Evolutionary conservation across 2,113 vertebrate genomes (phyloP), one percentile per base, ranked within the genome.

Genomic region (Xyrauchen texanus): DNA sequence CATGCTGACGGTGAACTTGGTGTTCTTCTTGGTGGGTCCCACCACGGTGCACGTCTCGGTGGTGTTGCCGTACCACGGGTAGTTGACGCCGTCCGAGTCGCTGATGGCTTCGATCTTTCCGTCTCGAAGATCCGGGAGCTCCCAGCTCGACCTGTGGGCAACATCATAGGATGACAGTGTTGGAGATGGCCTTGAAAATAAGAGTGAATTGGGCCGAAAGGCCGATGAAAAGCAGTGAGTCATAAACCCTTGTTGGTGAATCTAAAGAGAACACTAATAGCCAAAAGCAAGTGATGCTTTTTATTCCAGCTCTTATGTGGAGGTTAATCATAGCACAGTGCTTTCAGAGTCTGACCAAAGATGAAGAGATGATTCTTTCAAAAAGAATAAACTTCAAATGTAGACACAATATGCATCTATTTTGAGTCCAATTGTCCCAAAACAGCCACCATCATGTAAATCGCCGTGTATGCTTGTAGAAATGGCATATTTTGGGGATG

Each of bases 21-120:
- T 95, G 81, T 97, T 95, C 81, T 94, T 95, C 90, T 93, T 97
- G 61, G 96, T 98, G 85, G 98, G 97, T 4, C 97, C 97, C 58
- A 94, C 93, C 0, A 99, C 87, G 51, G 95, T 98, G 93, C 93
- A 97, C 2, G 97, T 99, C 87, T 99, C 97, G 0, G 96, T 99
- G 47, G 97, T 99, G 90, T 98, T 99, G 55, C 98, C 98, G 0
- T 99, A 99, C 98, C 98, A 99, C 4, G 98, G 98, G 76, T 99
- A 99, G 90, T 98, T 98, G 64, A 98, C 96, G 0, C 98, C 97
- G 0, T 99, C 98, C 0, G 98, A 99, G 93, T 99, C 98, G 0
- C 97, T 99, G 89, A 99, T 98, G 84, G 96, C 96, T 77, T 92
- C 91, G 76, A 98, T 98, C 86, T 94, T 97, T 44, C 94, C 91